phyloP scores from a whole-genome alignment of 1,140 invertebrate species.

The Araneus ventricosus region DNA sequence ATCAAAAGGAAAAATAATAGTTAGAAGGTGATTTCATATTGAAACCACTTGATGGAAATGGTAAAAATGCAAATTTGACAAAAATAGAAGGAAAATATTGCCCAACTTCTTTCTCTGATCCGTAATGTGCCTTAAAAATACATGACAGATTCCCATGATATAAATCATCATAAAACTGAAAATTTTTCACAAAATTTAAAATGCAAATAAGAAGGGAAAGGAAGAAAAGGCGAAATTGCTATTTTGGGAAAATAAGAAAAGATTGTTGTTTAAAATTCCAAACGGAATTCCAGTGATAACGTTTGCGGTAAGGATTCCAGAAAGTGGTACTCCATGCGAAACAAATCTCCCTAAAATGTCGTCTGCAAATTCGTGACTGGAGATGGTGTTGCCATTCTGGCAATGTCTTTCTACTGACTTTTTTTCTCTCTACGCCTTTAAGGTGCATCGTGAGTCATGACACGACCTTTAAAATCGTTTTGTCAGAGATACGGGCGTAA shows the following conservation, averaged over 20 bases:
- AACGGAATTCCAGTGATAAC: not conserved
- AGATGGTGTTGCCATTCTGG: not conserved
- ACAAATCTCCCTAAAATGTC: not conserved
- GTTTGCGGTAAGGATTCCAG: not conserved
- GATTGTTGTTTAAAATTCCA: not conserved
- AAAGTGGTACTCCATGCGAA: not conserved
- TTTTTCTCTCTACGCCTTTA: not conserved
- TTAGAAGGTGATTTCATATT: too few species aligned
- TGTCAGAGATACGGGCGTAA: constrained; percentile 44
- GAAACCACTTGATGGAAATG: too few species aligned
- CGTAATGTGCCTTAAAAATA: too few species aligned
- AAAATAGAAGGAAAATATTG: too few species aligned
- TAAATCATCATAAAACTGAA: too few species aligned
- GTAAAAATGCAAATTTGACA: too few species aligned
- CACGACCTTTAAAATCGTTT: constrained; percentile 32
- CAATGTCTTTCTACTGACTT: not conserved
- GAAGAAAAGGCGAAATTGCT: not conserved
- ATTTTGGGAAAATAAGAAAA: not conserved
- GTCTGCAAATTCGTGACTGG: not conserved
- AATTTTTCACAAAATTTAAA: too few species aligned
- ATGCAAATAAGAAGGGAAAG: not conserved
- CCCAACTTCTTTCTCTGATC: too few species aligned
- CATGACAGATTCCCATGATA: too few species aligned
- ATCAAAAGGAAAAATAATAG: too few species aligned
- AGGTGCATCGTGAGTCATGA: constrained; percentile 45